A percentile compares a stretch with the other conserved stretches of the same genome.
These are phyloP conservation scores for Melinopterus prodromus DNA, from an alignment of 2,888 invertebrate species.

Conservation along the genomic window DNA sequence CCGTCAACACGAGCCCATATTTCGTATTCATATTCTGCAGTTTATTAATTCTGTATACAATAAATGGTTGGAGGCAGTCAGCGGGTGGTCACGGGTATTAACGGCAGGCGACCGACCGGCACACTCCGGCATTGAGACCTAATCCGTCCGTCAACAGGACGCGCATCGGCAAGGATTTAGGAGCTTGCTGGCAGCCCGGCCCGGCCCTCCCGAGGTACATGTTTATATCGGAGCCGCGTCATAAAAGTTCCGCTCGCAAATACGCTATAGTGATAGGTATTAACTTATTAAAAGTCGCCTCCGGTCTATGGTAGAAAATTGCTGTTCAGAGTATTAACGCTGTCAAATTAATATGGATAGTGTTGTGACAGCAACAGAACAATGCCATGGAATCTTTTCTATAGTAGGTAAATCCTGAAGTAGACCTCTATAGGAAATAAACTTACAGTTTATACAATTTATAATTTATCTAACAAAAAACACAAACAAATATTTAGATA, in stretches of 20 bases:
- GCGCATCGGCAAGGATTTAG: conserved; percentile 53
- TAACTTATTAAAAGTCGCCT: not conserved
- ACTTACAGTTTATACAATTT: too few species aligned
- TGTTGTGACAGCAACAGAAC: not conserved
- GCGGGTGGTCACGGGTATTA: conserved; percentile 48
- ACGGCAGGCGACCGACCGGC: conserved; percentile 48
- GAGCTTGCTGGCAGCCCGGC: conserved; percentile 43
- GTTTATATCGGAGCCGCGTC: not conserved
- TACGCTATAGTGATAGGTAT: not conserved
- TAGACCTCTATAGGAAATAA: too few species aligned
- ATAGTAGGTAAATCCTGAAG: too few species aligned
- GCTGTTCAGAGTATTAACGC: too few species aligned
- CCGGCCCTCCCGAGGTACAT: conserved; percentile 35
- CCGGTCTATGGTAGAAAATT: too few species aligned
- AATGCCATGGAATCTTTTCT: too few species aligned
- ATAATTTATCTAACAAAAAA: too few species aligned
- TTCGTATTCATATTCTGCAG: conserved; percentile 36
- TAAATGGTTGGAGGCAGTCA: conserved; percentile 39
- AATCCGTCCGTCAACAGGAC: conserved; percentile 57
- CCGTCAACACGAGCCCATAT: conserved; percentile 10
- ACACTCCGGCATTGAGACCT: conserved; percentile 51
- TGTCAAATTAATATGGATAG: not conserved
- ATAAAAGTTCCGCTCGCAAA: not conserved
- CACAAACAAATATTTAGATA: too few species aligned
- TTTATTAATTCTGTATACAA: conserved; percentile 45